Base-by-base conservation (phyloP, 64 coral and sea anemone species). In the Pachyseris speciosa region DNA sequence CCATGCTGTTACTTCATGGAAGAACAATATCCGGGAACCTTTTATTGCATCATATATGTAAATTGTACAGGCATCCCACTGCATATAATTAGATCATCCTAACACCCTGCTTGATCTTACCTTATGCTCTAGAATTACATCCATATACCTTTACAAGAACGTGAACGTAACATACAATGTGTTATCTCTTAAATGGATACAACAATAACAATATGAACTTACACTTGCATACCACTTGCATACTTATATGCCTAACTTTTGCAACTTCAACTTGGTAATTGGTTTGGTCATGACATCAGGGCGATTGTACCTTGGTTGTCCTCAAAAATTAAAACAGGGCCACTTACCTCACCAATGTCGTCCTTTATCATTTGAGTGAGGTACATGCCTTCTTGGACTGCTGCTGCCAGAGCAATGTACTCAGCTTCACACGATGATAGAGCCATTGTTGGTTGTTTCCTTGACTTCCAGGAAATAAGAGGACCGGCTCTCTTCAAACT, bases 351-450 rank as follows among this genome's bases (percentile, higher is more conserved):
- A 31, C 28, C 9, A 59, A 92, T 34, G 43, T n/a, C n/a, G n/a
- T n/a, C n/a, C n/a, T n/a, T n/a, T 42, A 9, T 6, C 34, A 86
- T 61, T 55, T 93, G 83, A 17, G 39, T 43, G 32, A 68, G 91
- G 48, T 86, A 87, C 17, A 87, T n/a, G 12, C 38, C 44, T 17
- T 87, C 83, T 27, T n/a, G n/a, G n/a, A n/a, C 84, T 68, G 91
- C 20, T 27, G 59, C 70, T 78, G 83, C 57, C 9, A 87, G n/a
- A n/a, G 71, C 58, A 87, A 79, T 87, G 34, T 93, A 93, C 72
- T 93, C 91, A 26, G 91, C 80, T 64, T 92, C 90, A 92, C 78
- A 93, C 28, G 80, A 74, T 1, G 52, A 92, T 22, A 92, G 37
- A 61, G 81, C 81, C 27, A 92, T 50, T 17, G 63, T 73, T n/a